Evolutionary conservation across 2,888 invertebrate genomes (phyloP).

Genomic region (Buathra laborator): DNA sequence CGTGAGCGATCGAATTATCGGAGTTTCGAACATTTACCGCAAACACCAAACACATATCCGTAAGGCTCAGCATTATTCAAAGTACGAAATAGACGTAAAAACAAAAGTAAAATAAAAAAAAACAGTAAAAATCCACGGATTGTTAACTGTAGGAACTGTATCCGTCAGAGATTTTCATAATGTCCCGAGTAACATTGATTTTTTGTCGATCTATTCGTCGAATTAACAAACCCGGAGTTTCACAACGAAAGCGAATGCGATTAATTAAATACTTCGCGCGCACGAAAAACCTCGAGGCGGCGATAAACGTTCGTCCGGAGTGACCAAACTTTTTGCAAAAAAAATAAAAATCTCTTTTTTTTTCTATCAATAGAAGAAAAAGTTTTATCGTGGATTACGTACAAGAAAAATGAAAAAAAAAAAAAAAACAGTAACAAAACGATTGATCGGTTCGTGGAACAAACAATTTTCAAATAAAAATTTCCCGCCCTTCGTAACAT

Average conservation of each 20-base stretch:
- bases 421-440: slow-evolving; percentile 45
- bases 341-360: slow-evolving; percentile 12
- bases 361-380: slow-evolving; percentile 5
- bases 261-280: slow-evolving; percentile 20
- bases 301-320: slow-evolving; percentile 15
- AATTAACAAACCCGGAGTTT: slow-evolving; percentile 41
- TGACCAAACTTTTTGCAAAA: slow-evolving; percentile 35
- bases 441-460: slow-evolving; percentile 64
- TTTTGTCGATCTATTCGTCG: slow-evolving; percentile 10
- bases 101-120: slow-evolving; percentile 21
- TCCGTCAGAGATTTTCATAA: slow-evolving; percentile 53
- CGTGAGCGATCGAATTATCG: slow-evolving; percentile 22
- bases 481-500: slow-evolving; percentile 54
- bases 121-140: slow-evolving; percentile 50
- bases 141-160: slow-evolving; percentile 59
- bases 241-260: slow-evolving; percentile 55
- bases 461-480: slow-evolving; percentile 44
- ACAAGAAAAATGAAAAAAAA: slow-evolving; percentile 40
- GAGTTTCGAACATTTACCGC: slow-evolving; percentile 52
- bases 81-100: slow-evolving; percentile 61
- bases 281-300: slow-evolving; percentile 11
- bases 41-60: slow-evolving; percentile 66
- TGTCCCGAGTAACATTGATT: slow-evolving; percentile 13
- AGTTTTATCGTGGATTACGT: slow-evolving; percentile 33
- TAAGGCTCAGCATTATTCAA: slow-evolving; percentile 66